Percentiles rank a stretch among this genome's conserved stretches.
Conservation (phyloP, 2,888 invertebrate genomes). For the Lasioglossum pauxillum region DNA sequence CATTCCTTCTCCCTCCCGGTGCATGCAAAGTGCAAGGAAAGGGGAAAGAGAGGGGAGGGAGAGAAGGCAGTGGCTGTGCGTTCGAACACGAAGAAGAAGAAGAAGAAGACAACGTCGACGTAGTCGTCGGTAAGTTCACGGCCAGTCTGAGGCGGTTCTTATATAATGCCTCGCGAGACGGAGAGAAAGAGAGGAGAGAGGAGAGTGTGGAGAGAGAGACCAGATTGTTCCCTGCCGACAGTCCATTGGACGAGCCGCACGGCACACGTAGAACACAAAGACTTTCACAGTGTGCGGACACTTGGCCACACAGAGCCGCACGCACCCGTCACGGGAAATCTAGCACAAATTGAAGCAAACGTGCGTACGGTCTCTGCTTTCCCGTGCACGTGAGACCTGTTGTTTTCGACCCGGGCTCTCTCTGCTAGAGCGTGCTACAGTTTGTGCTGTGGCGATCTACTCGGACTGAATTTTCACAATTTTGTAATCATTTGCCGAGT, state of each 20-base stretch:
- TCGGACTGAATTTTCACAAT: too few species aligned
- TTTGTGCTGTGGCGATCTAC: too few species aligned
- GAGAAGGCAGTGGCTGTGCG: slow-evolving; percentile 48
- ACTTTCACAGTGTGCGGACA: neutral
- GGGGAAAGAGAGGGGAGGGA: neutral
- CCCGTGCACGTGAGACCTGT: neutral
- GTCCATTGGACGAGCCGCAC: slow-evolving; percentile 43
- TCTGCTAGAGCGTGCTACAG: neutral
- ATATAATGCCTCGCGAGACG: slow-evolving; percentile 70
- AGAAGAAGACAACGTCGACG: slow-evolving; percentile 44
- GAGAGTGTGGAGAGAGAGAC: slow-evolving; percentile 9
- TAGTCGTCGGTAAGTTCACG: slow-evolving; percentile 82
- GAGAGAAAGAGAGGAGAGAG: slow-evolving; percentile 23
- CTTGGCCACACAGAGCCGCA: neutral
- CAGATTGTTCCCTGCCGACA: slow-evolving; percentile 48
- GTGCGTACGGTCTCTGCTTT: slow-evolving; percentile 4
- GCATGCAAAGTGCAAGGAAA: slow-evolving; percentile 62
- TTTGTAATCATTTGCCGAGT: too few species aligned
- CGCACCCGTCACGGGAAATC: slow-evolving; percentile 26
- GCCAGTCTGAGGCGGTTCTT: slow-evolving; percentile 80
- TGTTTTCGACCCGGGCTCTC: neutral
- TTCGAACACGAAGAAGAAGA: slow-evolving; percentile 64
- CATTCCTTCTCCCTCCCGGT: slow-evolving; percentile 51
- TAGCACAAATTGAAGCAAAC: slow-evolving; percentile 5
- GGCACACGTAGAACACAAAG: slow-evolving; percentile 57